A percentile compares a stretch with the other conserved stretches of the same genome.
Conservation (phyloP, 2,797 vertebrate genomes). For the Sarcophilus harrisii region DNA sequence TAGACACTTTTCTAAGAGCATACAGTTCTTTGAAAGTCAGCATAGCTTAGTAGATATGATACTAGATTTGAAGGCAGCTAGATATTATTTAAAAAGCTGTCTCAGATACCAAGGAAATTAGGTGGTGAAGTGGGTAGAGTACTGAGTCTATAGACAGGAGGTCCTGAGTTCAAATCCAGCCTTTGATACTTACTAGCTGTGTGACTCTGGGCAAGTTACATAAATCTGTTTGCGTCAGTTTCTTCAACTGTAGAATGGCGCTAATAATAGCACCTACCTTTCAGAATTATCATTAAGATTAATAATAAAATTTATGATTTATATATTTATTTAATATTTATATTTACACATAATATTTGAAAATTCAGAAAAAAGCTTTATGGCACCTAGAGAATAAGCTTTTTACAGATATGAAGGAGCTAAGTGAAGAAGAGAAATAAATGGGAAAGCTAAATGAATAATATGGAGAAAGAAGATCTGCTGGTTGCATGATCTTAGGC, state of each 20-base stretch:
- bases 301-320: neutral
- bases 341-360: neutral
- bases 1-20: no score
- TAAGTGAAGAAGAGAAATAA: neutral
- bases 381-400: neutral
- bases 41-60: no score
- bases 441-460: neutral
- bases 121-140: no score
- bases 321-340: no score
- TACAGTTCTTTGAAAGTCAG: no score
- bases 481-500: neutral
- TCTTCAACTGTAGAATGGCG: neutral
- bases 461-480: neutral
- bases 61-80: no score
- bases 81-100: no score
- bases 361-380: neutral
- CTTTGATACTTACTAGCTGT: neutral
- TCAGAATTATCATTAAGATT: neutral
- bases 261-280: neutral
- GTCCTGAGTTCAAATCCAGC: no score
- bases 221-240: neutral
- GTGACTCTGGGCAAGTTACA: neutral
- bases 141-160: no score
- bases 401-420: neutral
- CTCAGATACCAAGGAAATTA: no score